Base-by-base conservation (phyloP, 2,113 vertebrate genomes). In the Choloepus hoffmanni region DNA sequence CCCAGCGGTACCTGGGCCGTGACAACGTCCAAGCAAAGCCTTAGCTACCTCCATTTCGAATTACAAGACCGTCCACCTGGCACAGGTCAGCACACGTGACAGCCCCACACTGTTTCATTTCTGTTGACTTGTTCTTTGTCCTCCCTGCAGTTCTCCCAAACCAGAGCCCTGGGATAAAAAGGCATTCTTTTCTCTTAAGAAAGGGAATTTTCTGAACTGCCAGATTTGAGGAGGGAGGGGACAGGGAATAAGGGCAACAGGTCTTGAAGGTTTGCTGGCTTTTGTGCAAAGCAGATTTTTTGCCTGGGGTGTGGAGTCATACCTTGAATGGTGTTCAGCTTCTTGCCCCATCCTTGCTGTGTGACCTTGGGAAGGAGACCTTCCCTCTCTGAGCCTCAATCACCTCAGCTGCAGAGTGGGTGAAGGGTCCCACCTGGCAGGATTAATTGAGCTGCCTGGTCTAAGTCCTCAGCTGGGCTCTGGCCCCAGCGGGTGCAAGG, bases 301-400 rank as follows among this genome's bases (percentile, higher is more conserved):
- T 15, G 36, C 60, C 85, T 14, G 85, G 60, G n/a, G n/a, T n/a
- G 50, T 24, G 63, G n/a, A 85, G 40, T 55, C 88, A 77, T 65
- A 73, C 53, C 40, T 65, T 62, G 23, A 58, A 14, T 53, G 21
- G 12, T 16, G 15, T 26, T 62, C 30, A 13, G 30, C 43, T 74
- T 73, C 36, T 73, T 30, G 40, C 92, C 13, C 48, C 3, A 0
- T 36, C 55, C 28, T 92, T 92, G 68, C 86, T 73, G 60, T 83
- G 85, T 90, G 88, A 58, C 77, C 77, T 87, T 85, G 85, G 48
- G 45, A 43, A 33, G n/a, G 23, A 92, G 65, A 50, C 90, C 53
- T 95, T 60, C 68, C 15, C 1, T 91, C 58, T 94, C 93, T 79
- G 89, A 79, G 50, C 76, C 70, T 86, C 85, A 15, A 48, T 40